phyloP scores from a whole-genome alignment of 1,140 invertebrate species.

The Cydia strobilella region DNA sequence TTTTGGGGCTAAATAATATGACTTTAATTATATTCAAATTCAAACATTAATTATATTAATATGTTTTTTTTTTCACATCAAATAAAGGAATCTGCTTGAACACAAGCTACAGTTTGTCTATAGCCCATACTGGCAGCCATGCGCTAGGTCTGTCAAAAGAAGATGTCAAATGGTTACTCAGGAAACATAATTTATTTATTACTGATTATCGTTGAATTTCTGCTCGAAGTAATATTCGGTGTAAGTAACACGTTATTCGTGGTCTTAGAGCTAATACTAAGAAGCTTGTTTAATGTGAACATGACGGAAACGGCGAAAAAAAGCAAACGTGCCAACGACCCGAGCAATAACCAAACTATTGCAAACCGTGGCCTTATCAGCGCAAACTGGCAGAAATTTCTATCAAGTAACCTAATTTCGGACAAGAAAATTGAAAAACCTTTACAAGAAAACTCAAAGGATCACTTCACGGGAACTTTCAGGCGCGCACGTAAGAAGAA shows the following conservation, averaged over 20 bases:
- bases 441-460: conserved; percentile 41
- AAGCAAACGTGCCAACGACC: conserved; percentile 49
- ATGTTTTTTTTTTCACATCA: background rate
- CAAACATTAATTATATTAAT: background rate
- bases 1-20: too few species aligned
- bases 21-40: too few species aligned
- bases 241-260: conserved; percentile 37
- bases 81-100: background rate
- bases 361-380: conserved; percentile 57
- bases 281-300: conserved; percentile 51
- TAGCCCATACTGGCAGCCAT: conserved; percentile 17
- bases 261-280: conserved; percentile 44
- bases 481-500: conserved; percentile 63
- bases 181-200: conserved; percentile 46
- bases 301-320: conserved; percentile 64
- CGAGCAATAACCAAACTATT: conserved; percentile 51
- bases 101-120: background rate
- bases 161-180: conserved; percentile 54
- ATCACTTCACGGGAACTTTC: conserved; percentile 59
- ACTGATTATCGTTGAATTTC: conserved; percentile 47
- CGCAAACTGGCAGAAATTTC: conserved; percentile 73
- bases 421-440: conserved; percentile 56
- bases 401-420: conserved; percentile 58
- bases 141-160: conserved; percentile 32
- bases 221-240: conserved; percentile 45